Evolutionary conservation across 2,888 invertebrate genomes (phyloP), one percentile per base, ranked within the genome.

Genomic region (Dynastes hyllus): DNA sequence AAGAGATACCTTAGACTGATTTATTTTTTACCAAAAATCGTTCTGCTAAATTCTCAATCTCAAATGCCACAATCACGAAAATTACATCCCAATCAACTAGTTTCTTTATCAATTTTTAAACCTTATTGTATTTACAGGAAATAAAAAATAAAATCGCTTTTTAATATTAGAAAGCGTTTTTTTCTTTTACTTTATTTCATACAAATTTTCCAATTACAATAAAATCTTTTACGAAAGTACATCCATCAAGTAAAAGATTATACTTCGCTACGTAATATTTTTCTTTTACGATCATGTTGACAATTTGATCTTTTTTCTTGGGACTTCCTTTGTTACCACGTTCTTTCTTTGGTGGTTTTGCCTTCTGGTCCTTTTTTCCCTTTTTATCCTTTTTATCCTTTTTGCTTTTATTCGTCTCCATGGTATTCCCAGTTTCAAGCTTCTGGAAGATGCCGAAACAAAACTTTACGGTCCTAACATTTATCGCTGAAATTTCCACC

Each of bases 201-300:
- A 40, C 40, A 78, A 83, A 83, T 13, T 76, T 81, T n/a, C 81
- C 84, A n/a, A 85, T 58, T 65, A 85, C 77, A 66, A 85, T 84
- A 69, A 83, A 78, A 75, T 85, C 85, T 69, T 81, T 83, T 9
- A 84, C 66, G 73, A 84, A 82, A 6, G 79, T 81, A 45, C 80
- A 76, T 2, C 78, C 78, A 3, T 82, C 83, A 11, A 85, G 32
- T 67, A 83, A 80, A 4, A 85, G 65, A 76, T 85, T 84, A 77
- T 82, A 85, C 79, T 85, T 85, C 4, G 83, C 82, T 1, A 84
- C 79, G 66, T 82, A 84, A 67, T 69, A 82, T 51, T 71, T 78
- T 29, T 37, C 32, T 5, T 37, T 5, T 5, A 37, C 32, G 5
- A 37, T 5, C 32, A 5, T 5, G 5, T 37, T 5, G 32, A 37